Evolutionary conservation across 2,113 vertebrate genomes (phyloP).

Genomic region (Caracal caracal): DNA sequence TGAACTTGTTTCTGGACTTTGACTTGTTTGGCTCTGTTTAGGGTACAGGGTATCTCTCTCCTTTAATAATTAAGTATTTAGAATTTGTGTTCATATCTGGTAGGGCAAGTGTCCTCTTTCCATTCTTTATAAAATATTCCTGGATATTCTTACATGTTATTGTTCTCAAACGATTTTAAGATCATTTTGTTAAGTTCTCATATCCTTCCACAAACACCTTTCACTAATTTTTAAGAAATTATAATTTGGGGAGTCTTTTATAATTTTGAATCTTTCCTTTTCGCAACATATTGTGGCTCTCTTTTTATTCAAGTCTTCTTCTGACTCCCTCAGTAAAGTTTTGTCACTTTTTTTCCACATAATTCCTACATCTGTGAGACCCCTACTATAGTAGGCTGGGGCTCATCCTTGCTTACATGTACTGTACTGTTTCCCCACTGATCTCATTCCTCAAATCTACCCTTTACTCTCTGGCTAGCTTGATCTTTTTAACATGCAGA

Average conservation of each 20-base stretch:
- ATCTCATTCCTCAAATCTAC: neutral
- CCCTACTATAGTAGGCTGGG: neutral
- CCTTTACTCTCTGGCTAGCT: neutral
- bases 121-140: neutral
- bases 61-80: slow-evolving; percentile 10
- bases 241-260: neutral
- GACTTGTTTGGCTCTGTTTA: neutral
- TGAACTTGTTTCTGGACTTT: slow-evolving; percentile 20
- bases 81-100: neutral
- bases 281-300: neutral
- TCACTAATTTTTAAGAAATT: neutral
- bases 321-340: neutral
- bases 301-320: neutral
- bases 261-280: neutral
- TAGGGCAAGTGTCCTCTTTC: neutral
- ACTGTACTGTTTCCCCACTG: neutral
- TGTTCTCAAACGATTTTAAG: neutral
- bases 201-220: neutral
- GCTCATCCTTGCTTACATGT: neutral
- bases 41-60: neutral
- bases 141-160: neutral
- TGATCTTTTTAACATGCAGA: neutral
- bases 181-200: neutral
- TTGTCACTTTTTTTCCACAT: neutral
- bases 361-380: neutral